Evolutionary conservation across 1,140 invertebrate species (phyloP), one percentile per base, ranked within the genome.

Genomic region (Drosophila sproati): DNA sequence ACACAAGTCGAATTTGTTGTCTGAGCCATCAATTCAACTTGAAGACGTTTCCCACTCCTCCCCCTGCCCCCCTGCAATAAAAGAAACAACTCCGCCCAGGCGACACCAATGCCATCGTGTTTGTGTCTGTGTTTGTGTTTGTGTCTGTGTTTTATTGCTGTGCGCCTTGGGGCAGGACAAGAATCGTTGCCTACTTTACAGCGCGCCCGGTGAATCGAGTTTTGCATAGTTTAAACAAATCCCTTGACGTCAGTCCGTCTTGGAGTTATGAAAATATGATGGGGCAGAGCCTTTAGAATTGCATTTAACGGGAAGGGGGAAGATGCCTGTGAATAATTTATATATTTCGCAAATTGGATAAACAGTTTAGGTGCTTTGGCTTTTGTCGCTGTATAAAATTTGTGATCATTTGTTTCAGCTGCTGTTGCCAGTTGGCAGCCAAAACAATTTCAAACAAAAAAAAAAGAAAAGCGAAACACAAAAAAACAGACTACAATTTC

Each of bases 1-100:
- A 85, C 77, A 88, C 77, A 83, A 88, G 85, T 88, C 80, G 85
- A 88, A 89, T 83, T 88, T 88, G 83, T 88, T 83, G 83, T 83
- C 85, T 78, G 73, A 80, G 80, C 85, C 83, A 88, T 88, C 80
- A 87, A 87, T 87, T 87, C 83, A 87, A 83, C 55, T 83, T 87
- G 79, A 87, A 87, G 83, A 80, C 83, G 78, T 82, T 82, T 52
- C 52, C 60, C 68, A 35, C 39, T 61, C 45, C 54, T 32, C 20
- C 7, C 32, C 50, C 20, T 20, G 37, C 31, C 28, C 41, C 68
- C 59, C 39, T 43, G 34, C 34, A 4, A 7, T 43, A 3, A n/a
- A 41, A 5, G 20, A 20, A 20, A 20, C 20, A 20, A 20, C 20
- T 20, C 20, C 20, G 20, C 5, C 41, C 5, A 41, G 20, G 39